Evolutionary conservation across 1,140 invertebrate species (phyloP), one percentile per base, ranked within the genome.

Genomic region (Drosophila mojavensis): DNA sequence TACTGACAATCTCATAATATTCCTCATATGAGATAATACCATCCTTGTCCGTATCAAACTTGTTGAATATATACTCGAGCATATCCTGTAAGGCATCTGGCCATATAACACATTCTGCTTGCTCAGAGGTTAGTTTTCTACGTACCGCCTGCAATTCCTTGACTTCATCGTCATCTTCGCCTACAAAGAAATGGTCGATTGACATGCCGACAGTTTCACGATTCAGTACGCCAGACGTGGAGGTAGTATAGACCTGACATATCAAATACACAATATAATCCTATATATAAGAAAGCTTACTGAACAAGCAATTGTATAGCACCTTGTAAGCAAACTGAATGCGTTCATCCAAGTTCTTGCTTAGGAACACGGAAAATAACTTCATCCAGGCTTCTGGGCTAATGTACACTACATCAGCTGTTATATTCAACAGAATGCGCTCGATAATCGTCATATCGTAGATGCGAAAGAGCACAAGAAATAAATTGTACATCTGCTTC

Each of bases 11-110:
- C 1, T 92, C 91, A 51, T 93, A 91, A 84, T 96, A 98, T 92
- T 98, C 97, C 0, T 94, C 92, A 71, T 94, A 95, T 1, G 95
- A 95, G 15, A 98, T 95, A 67, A 95, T 93, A 1, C 96, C 96
- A 89, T 98, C 97, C 65, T 96, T 94, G 90, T 98, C 97, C 1
- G 93, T 63, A 84, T 98, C 97, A 92, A 97, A 94, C 73, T 96
- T 95, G 65, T 95, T 96, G 20, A 97, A 92, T 64, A 97, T 93
- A 26, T 97, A 94, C 74, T 98, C 97, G n/a, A 97, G 95, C 85
- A 98, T 93, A 79, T 98, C 97, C 94, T 91, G 24, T 0, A 65
- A 28, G 15, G 13, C 7, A 20, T 10, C 6, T 26, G 7, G 3
- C 3, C 58, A 11, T 24, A 4, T 11, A 15, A 9, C 7, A 15